Evolutionary conservation across 2,888 invertebrate genomes (phyloP).

Genomic region (Zhuqinia jingwanae): DNA sequence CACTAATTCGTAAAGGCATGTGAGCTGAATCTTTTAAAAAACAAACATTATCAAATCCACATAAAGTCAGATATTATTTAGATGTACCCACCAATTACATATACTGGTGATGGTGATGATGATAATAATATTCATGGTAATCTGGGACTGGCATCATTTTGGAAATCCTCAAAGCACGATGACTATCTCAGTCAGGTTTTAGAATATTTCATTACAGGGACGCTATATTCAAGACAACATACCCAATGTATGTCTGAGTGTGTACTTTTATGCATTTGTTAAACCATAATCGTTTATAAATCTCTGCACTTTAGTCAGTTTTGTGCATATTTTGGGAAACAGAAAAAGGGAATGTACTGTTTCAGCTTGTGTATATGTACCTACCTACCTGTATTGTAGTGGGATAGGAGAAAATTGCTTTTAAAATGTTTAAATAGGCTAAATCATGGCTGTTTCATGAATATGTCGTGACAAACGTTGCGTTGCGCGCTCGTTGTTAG

Average conservation of each 20-base stretch:
- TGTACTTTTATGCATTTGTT: too few relatives aligned
- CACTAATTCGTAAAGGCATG: not conserved
- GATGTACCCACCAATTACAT: not conserved
- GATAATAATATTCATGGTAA: constrained; percentile 10
- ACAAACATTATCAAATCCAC: not conserved
- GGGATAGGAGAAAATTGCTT: constrained; percentile 44
- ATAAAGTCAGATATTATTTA: not conserved
- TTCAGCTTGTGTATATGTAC: not conserved
- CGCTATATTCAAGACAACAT: not conserved
- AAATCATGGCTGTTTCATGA: constrained; percentile 53
- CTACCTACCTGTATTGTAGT: too few relatives aligned
- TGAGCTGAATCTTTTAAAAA: too few relatives aligned
- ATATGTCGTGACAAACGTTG: constrained; percentile 65
- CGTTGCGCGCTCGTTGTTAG: constrained; percentile 39
- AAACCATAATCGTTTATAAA: too few relatives aligned
- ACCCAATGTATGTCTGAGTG: constrained; percentile 4
- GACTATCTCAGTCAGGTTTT: constrained; percentile 50
- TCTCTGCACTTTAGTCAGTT: constrained; percentile 12
- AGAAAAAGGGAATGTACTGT: not conserved
- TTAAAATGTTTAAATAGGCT: constrained; percentile 64
- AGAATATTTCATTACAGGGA: too few relatives aligned
- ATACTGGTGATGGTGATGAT: not conserved
- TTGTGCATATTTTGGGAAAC: constrained; percentile 16
- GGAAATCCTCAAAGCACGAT: constrained; percentile 45
- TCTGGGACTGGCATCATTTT: constrained; percentile 45